phyloP scores from a whole-genome alignment of 2,113 vertebrate genomes.

The Capra hircus region DNA sequence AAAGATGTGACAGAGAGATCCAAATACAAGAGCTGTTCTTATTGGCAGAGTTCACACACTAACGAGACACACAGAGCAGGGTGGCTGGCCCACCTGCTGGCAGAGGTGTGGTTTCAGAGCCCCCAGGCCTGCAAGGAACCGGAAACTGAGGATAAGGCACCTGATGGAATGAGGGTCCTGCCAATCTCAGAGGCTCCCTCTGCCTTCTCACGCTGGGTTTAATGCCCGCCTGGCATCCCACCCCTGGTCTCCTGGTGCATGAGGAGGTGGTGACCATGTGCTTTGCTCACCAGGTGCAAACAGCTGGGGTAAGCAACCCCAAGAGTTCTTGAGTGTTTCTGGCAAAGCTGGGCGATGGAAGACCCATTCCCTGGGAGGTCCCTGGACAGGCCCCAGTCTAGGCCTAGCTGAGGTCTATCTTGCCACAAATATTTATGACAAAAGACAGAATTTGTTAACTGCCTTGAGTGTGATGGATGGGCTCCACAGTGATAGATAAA shows the following conservation, averaged over 20 bases:
- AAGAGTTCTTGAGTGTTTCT: neutral
- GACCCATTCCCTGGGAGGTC: neutral
- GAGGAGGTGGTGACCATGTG: neutral
- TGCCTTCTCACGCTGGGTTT: conserved; percentile 41
- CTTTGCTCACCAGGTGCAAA: conserved; percentile 52
- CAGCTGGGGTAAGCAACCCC: conserved; percentile 36
- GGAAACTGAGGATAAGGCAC: neutral
- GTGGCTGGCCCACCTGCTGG: neutral
- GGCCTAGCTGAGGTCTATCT: neutral
- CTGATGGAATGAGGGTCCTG: neutral
- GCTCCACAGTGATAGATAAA: neutral
- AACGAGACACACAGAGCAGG: neutral
- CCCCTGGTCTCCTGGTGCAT: neutral
- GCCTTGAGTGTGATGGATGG: neutral
- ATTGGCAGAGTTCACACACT: too few species aligned
- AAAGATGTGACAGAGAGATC: neutral
- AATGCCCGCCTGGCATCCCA: neutral
- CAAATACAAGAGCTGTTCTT: neutral
- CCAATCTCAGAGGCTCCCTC: neutral
- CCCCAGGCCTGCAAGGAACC: neutral
- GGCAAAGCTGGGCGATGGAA: neutral
- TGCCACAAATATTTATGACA: neutral
- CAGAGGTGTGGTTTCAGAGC: neutral
- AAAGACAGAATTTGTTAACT: conserved; percentile 3
- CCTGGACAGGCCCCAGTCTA: accelerated